Evolutionary conservation across 2,888 invertebrate species (phyloP), one percentile per base, ranked within the genome.

Genomic region (Stramonita haemastoma): DNA sequence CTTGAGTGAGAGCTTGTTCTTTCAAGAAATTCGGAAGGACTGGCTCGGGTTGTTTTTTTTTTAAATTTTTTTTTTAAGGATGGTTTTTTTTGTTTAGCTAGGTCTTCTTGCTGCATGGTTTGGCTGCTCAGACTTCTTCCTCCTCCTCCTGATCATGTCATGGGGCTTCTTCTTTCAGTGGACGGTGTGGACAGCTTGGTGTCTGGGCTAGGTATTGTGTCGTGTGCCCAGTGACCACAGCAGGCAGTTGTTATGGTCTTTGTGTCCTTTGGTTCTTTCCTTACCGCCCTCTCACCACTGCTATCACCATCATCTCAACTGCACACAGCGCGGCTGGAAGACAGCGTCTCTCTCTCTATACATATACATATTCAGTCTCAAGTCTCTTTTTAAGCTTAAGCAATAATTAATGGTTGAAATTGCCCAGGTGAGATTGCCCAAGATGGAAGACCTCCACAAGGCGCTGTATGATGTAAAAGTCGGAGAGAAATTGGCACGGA

Each of bases 51-150:
- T 26, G 73, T 26, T 26, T 11, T n/a, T n/a, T 73, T 22, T 1
- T n/a, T 11, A n/a, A n/a, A n/a, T n/a, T 26, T 26, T 11, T n/a
- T n/a, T 73, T 22, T 1, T n/a, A 1, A n/a, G 11, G 26, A 73
- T 73, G 26, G 70, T 26, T 73, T 73, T n/a, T 13, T n/a, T n/a
- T n/a, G 73, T 73, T 73, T 73, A 73, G 73, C n/a, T 73, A 73
- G 73, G 73, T 73, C 73, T 73, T 60, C 60, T 73, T 73, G 73
- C 73, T 73, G 73, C n/a, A n/a, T 73, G 73, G 73, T 73, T 73
- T 73, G 73, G 73, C n/a, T 73, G 73, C 73, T 73, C 73, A 73
- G 73, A 73, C 73, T 73, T n/a, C 73, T 70, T 11, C 46, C 46
- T 46, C 46, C 46, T 46, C 46, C 46, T 46, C 46, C 46, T 46